A percentile compares a stretch with the other conserved stretches of the same genome.
Conservation (phyloP, 2,888 invertebrate genomes). For the Nowickia ferox region DNA sequence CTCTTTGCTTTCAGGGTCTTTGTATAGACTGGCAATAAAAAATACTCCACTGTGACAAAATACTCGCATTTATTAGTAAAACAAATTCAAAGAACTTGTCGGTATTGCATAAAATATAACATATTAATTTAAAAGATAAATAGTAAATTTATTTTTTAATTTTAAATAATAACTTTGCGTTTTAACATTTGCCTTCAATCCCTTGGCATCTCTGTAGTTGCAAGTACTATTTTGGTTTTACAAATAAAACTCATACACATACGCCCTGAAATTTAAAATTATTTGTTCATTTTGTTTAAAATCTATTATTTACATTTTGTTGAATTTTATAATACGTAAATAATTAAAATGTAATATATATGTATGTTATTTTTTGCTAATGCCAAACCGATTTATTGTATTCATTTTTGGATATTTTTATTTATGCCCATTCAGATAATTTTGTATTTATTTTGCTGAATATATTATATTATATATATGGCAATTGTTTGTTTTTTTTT, state of each 20-base stretch:
- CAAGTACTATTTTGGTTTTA: background rate
- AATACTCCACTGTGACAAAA: too few relatives aligned
- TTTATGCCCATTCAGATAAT: background rate
- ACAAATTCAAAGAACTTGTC: too few relatives aligned
- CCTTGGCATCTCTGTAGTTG: too few relatives aligned
- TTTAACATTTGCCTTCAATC: too few relatives aligned
- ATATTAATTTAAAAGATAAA: too few relatives aligned
- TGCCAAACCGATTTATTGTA: background rate
- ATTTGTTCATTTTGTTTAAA: background rate
- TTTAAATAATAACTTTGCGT: too few relatives aligned
- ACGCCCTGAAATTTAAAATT: background rate
- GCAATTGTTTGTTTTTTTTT: background rate
- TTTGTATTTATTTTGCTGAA: background rate
- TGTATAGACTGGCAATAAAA: too few relatives aligned
- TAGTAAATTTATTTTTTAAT: too few relatives aligned
- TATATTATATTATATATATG: background rate
- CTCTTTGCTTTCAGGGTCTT: too few relatives aligned
- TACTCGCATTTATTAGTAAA: too few relatives aligned
- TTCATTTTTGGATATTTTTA: background rate
- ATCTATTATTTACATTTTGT: background rate
- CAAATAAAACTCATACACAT: background rate
- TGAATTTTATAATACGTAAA: background rate
- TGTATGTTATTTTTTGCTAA: background rate
- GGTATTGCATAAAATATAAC: too few relatives aligned
- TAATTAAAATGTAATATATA: background rate